Conservation (phyloP, 92 coral and sea anemone species). For the Scolanthus callimorphus region DNA sequence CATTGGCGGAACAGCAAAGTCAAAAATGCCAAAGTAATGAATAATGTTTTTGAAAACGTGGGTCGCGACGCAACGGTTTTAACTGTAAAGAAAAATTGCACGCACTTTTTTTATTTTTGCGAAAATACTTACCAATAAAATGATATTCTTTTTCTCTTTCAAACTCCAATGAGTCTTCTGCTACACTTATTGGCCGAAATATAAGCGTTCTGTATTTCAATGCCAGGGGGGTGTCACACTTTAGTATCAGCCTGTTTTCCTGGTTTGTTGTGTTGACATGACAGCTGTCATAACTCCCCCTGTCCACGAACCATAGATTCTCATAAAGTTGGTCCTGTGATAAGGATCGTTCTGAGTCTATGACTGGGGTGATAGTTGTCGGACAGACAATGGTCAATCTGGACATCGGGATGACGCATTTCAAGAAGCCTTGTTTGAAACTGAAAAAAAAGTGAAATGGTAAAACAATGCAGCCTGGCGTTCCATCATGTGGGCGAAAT, state of each 20-base stretch:
- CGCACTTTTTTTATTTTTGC: no score
- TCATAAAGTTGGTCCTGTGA: slow-evolving; percentile 46
- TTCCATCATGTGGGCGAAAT: no score
- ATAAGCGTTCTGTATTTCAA: slow-evolving; percentile 23
- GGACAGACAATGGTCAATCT: slow-evolving; percentile 63
- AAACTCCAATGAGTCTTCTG: slow-evolving; percentile 26
- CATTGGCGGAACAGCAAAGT: no score
- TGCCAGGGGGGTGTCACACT: slow-evolving; percentile 44
- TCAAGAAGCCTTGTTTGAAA: background rate
- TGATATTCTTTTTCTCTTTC: slow-evolving; percentile 54
- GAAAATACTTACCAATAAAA: slow-evolving; percentile 75
- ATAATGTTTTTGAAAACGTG: no score
- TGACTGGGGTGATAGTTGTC: slow-evolving; percentile 38
- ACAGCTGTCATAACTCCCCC: slow-evolving; percentile 57
- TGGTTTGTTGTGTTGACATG: slow-evolving; percentile 18
- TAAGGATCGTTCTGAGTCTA: slow-evolving; percentile 3
- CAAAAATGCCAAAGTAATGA: no score
- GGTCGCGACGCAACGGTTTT: no score
- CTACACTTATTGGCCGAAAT: slow-evolving; percentile 33
- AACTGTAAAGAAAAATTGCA: no score
- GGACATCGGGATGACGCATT: slow-evolving; percentile 53
- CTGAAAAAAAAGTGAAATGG: background rate
- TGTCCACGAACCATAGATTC: slow-evolving; percentile 64
- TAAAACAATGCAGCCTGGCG: background rate
- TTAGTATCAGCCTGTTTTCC: slow-evolving; percentile 14